phyloP scores from a whole-genome alignment of 2,113 vertebrate genomes.

The Naja naja region DNA sequence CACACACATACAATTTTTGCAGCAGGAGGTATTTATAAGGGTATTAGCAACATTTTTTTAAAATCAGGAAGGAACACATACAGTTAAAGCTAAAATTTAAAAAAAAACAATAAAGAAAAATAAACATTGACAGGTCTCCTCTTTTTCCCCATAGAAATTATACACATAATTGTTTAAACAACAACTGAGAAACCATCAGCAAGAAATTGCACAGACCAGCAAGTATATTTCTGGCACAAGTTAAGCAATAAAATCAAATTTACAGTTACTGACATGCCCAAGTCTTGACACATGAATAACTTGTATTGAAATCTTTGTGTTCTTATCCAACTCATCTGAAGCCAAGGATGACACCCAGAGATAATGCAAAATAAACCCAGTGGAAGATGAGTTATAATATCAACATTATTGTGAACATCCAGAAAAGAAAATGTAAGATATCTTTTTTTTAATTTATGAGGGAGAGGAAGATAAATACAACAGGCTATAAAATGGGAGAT shows the following conservation, averaged over 20 bases:
- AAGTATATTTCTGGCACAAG: conserved; percentile 25
- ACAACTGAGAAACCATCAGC: neutral
- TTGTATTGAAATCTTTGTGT: conserved; percentile 44
- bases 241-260: conserved; percentile 46
- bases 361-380: conserved; percentile 35
- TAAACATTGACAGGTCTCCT: neutral
- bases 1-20: neutral
- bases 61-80: neutral
- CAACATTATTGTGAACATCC: neutral
- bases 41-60: neutral
- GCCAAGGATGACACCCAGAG: conserved; percentile 31
- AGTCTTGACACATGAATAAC: conserved; percentile 42
- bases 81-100: neutral
- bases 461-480: neutral
- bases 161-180: conserved; percentile 13
- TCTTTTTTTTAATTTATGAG: neutral
- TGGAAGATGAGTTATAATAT: conserved; percentile 25
- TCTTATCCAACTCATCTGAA: conserved; percentile 22
- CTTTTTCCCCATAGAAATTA: conserved; percentile 9
- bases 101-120: fast-evolving
- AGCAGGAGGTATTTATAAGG: neutral
- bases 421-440: neutral
- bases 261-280: conserved; percentile 22
- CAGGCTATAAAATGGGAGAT: neutral
- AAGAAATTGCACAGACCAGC: conserved; percentile 24